Evolutionary conservation across 2,888 invertebrate species (phyloP).

Genomic region (Netelia virgata): DNA sequence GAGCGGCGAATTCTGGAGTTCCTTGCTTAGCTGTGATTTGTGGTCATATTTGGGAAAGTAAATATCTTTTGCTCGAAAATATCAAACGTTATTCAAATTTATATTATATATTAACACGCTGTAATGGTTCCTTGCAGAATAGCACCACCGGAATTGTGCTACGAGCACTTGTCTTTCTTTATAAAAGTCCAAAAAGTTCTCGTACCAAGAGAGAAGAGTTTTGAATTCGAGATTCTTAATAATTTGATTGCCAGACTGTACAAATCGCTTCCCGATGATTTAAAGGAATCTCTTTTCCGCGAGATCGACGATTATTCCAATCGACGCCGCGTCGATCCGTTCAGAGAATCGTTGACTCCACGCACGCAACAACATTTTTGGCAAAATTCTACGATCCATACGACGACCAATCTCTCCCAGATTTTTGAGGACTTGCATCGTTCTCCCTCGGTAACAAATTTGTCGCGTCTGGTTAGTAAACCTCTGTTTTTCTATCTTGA

Average conservation of each 20-base stretch:
- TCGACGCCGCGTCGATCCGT: slow-evolving; percentile 50
- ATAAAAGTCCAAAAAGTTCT: slow-evolving; percentile 75
- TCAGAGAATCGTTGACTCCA: slow-evolving; percentile 51
- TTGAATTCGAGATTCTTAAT: slow-evolving; percentile 75
- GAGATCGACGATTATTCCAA: slow-evolving; percentile 64
- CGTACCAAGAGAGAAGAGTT: slow-evolving; percentile 70
- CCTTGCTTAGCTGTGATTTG: slow-evolving; percentile 78
- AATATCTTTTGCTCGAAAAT: slow-evolving; percentile 2
- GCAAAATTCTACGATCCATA: slow-evolving; percentile 34
- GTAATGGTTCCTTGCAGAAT: slow-evolving; percentile 71
- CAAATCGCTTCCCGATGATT: slow-evolving; percentile 74
- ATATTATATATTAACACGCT: slow-evolving; percentile 24
- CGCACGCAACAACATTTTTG: slow-evolving; percentile 62
- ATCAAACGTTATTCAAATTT: neutral
- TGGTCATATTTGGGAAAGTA: slow-evolving; percentile 81
- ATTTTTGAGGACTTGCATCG: slow-evolving; percentile 71
- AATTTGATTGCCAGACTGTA: slow-evolving; percentile 78
- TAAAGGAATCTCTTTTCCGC: slow-evolving; percentile 69
- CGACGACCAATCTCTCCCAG: slow-evolving; percentile 23
- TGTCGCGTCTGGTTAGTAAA: slow-evolving; percentile 75
- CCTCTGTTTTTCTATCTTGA: neutral
- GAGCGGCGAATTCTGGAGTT: slow-evolving; percentile 77
- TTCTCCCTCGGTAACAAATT: slow-evolving; percentile 75
- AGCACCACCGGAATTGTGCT: slow-evolving; percentile 76
- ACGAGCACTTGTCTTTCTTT: slow-evolving; percentile 77